Percentiles rank a stretch among this genome's conserved stretches.
Conservation (phyloP, 2,888 invertebrate genomes). For the Anorthoa munda region DNA sequence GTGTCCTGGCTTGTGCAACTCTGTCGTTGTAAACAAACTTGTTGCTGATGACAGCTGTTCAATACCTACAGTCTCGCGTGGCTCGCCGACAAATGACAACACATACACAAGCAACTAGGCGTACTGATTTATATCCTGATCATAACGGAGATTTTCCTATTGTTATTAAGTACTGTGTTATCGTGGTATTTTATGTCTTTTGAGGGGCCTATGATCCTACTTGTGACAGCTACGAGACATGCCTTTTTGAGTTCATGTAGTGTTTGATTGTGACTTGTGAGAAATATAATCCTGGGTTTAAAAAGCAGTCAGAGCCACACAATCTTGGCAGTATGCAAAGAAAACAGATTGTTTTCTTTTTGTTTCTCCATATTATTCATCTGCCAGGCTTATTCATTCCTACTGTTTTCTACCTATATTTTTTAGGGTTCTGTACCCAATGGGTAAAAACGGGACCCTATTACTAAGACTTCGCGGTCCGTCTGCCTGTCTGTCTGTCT, state of each 20-base stretch:
- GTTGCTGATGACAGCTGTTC: conserved; percentile 27
- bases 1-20: background rate
- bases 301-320: no score
- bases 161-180: background rate
- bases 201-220: background rate
- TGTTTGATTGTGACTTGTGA: background rate
- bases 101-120: background rate
- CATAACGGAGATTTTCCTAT: conserved; percentile 5
- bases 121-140: conserved; percentile 10
- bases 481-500: no score
- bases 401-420: no score
- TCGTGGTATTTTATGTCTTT: background rate
- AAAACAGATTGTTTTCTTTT: no score
- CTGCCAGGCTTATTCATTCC: no score
- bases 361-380: no score
- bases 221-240: no score
- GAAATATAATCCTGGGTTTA: no score
- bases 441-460: no score
- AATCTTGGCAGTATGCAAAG: no score
- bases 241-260: background rate
- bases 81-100: conserved; percentile 14
- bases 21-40: conserved; percentile 20
- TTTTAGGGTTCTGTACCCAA: no score
- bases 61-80: conserved; percentile 33
- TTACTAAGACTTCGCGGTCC: no score